Base-by-base conservation (phyloP, 2,113 vertebrate genomes). In the Ammospiza nelsoni region DNA sequence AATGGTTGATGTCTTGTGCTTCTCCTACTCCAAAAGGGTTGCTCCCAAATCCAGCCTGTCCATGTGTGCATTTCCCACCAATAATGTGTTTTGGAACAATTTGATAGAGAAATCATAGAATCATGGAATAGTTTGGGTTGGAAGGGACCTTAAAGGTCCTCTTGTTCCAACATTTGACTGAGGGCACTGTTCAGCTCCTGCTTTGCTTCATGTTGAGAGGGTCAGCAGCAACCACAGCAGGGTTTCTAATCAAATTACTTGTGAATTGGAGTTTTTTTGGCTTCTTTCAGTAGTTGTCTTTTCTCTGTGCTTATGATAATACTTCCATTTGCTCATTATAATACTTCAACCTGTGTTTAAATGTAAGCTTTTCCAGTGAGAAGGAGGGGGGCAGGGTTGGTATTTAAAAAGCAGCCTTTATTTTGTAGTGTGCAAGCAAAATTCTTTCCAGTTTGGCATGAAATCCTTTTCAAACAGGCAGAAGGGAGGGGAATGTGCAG, bases 1-100 rank as follows among this genome's bases (percentile, higher is more conserved):
- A 37, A 0, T 2, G 10, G 8, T 18, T 41, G 31, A 3, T 43
- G 44, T 28, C 17, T 16, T 65, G 33, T 37, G n/a, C 2, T 52
- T 2, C 59, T 84, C 24, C 22, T 18, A 0, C 9, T 39, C 61
- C 25, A 39, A 2, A 63, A 23, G 33, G 20, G 4, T 39, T 71
- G 18, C 15, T 88, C 31, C 57, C 35, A 75, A 28, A 4, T 62
- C 24, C 66, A 46, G 33, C 39, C 73, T 59, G 8, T 39, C 66
- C 4, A 0, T 28, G 5, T 23, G 0, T 1, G 5, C 55, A 12
- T 65, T 91, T 72, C 12, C 17, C 20, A 2, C 65, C 48, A 18
- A 0, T 28, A 18, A 57, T 37, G 22, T 61, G 58, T 57, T 89
- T 29, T 55, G 27, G 37, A 33, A 39, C 13, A 27, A 8, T 66